Percentiles rank a stretch among this genome's conserved stretches.
These are phyloP conservation scores for Drymonia ruficornis DNA, from an alignment of 2,888 invertebrate species.

Conservation along the genomic window DNA sequence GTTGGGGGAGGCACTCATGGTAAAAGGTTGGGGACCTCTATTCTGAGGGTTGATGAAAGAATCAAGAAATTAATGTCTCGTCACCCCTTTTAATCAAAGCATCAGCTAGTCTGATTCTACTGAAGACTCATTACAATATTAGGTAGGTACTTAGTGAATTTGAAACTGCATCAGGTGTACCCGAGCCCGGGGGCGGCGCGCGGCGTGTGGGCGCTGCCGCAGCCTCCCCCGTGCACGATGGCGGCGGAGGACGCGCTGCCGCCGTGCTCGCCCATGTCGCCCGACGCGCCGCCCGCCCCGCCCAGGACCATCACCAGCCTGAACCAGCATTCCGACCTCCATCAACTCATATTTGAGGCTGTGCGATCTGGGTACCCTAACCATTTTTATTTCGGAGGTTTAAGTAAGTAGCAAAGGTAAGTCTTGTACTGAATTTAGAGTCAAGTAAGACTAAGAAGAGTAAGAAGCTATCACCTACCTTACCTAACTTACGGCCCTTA, in stretches of 20 bases:
- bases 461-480: too few species aligned
- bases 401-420: too few species aligned
- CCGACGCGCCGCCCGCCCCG: constrained; percentile 71
- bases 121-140: too few species aligned
- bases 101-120: too few species aligned
- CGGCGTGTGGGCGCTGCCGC: constrained; percentile 94
- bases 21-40: too few species aligned
- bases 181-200: constrained; percentile 95
- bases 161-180: constrained; percentile 82
- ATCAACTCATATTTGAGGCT: constrained; percentile 92
- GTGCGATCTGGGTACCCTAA: constrained; percentile 90
- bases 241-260: constrained; percentile 87
- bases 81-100: too few species aligned
- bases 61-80: too few species aligned
- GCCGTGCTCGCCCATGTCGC: constrained; percentile 76
- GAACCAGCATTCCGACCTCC: constrained; percentile 76
- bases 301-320: constrained; percentile 70
- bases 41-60: too few species aligned
- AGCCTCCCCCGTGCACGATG: constrained; percentile 92
- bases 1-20: too few species aligned
- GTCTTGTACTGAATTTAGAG: too few species aligned
- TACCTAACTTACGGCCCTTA: too few species aligned
- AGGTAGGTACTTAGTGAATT: not conserved
- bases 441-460: too few species aligned
- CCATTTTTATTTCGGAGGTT: not conserved